Base-by-base conservation (phyloP, 1,140 invertebrate species). In the Ylistrum balloti region DNA sequence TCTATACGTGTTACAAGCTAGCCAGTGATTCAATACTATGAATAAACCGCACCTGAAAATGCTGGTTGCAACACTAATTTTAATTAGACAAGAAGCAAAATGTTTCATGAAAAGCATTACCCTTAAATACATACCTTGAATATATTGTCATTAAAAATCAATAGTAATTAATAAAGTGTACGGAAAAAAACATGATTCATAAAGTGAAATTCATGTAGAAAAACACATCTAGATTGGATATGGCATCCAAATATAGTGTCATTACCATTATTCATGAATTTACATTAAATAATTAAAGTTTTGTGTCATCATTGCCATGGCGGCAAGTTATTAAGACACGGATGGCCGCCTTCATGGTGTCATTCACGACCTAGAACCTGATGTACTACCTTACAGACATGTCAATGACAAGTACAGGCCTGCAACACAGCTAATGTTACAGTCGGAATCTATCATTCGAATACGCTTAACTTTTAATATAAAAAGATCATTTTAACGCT, bases 201-300 rank as follows among this genome's bases (percentile, higher is more conserved):
- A 28, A 74, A 28, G 56, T 11, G 22, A 74, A 74, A 74, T 17
- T 15, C 56, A 74, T n/a, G 28, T 11, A 74, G 56, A 74, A 45
- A 45, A 45, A 17, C 17, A 9, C 41, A 45, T 13, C n/a, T 74
- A 74, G 56, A 28, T 74, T 74, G n/a, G 22, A 74, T 74, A 74
- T 74, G 56, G 28, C 56, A 74, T 74, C 56, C 56, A n/a, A 28
- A 74, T 5, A 74, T 28, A 74, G 56, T 28, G 22, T 74, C 56
- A 28, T 74, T 74, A 74, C 56, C 56, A 74, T 74, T 74, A 74
- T 74, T 74, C 56, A 74, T 74, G 56, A 74, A 74, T 28, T 74
- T 74, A 28, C n/a, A 74, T 74, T 74, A 74, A 74, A 74, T 74
- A 74, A 74, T 74, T 74, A 28, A 74, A 74, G 56, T 74, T 74